Evolutionary conservation across 1,140 invertebrate genomes (phyloP), one percentile per base, ranked within the genome.

Genomic region (Himalopsyche phryganea): DNA sequence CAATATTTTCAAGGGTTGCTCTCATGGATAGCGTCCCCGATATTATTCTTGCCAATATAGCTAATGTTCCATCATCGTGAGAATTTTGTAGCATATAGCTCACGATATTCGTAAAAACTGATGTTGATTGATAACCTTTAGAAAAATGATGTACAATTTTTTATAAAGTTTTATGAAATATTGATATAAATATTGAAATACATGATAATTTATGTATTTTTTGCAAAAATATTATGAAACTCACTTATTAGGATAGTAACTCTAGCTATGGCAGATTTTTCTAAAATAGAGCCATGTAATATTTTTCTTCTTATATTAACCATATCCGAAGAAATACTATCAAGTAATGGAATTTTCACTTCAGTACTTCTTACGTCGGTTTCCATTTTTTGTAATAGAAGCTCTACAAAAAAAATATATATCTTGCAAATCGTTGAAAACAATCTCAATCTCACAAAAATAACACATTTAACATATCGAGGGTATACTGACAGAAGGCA

Each of bases 371-470:
- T 60, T 44, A 79, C 68, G 33, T 78, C 76, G 44, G 73, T 73
- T 66, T 83, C 81, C 48, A 85, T 67, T 68, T 84, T 81, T 68
- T 81, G 79, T 2, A 84, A 66, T 10, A 83, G 66, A 60, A 79
- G 71, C 65, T 81, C 81, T 81, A 68, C 11, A 54, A 52, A 52
- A 52, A 11, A 42, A 50, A n/a, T 19, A 45, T 19, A 45, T 19
- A 44, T n/a, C n/a, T n/a, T n/a, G n/a, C n/a, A n/a, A n/a, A n/a
- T n/a, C n/a, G n/a, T n/a, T n/a, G n/a, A n/a, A n/a, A n/a, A n/a
- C n/a, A n/a, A n/a, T n/a, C n/a, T n/a, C n/a, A n/a, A n/a, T n/a
- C n/a, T n/a, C n/a, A n/a, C n/a, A n/a, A n/a, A n/a, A n/a, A n/a
- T n/a, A n/a, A n/a, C n/a, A n/a, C n/a, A n/a, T n/a, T n/a, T n/a